Evolutionary conservation across 2,888 invertebrate species (phyloP), one percentile per base, ranked within the genome.

Genomic region (Heterodera filipjevi): DNA sequence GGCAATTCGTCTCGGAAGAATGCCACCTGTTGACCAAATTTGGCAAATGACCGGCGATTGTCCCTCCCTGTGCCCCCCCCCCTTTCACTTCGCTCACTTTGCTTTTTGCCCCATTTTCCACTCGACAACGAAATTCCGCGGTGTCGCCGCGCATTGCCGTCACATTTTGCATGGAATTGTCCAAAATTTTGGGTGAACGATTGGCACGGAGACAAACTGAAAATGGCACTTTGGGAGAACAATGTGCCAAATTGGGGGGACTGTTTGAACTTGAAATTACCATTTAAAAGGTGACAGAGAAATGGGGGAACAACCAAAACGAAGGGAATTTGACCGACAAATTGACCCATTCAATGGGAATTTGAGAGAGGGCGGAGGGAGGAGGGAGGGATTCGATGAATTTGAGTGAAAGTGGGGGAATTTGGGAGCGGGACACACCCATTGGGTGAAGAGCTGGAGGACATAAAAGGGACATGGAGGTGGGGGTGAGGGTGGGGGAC

Each of bases 61-160:
- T 39, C 12, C 2, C 2, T 2, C 2, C 39, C 39, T 12, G 6
- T 12, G 8, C 39, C 39, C 12, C 12, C 12, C 39, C 2, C 39
- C 6, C 39, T 39, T 39, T 39, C 32, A 10, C n/a, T 49, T 66
- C 22, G 6, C 33, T 76, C 89, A 91, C 89, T 89, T 90, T 87
- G 89, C 91, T 90, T 89, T 90, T 84, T 89, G 90, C 90, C 87
- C 91, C 89, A 89, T 91, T 87, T 79, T 87, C 85, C 70, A 89
- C 84, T 73, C 81, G 81, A 77, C 89, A 89, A 22, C 83, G 83
- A 77, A 89, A 89, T 71, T 86, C 85, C 46, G 88, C 87, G 77
- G 89, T 87, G 35, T 89, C 85, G 6, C 89, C 89, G 35, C 85
- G 81, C 46, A 86, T 82, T 32, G 85, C 89, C 6, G 86, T 83